phyloP scores from a whole-genome alignment of 1,140 invertebrate genomes.

The Ceratosolen fusciceps region DNA sequence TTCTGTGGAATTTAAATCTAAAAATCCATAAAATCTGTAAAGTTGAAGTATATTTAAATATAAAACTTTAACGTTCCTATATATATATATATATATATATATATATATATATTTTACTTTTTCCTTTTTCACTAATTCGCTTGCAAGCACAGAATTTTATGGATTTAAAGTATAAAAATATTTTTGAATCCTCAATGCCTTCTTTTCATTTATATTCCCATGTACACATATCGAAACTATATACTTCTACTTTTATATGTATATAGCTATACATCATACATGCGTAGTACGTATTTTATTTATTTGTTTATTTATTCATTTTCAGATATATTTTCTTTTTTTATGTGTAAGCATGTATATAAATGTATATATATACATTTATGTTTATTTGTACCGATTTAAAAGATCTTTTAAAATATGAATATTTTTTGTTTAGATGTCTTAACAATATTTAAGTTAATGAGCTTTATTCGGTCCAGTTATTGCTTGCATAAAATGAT shows the following conservation, averaged over 20 bases:
- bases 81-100: not conserved
- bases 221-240: not conserved
- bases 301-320: no score
- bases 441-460: slow-evolving; percentile 19
- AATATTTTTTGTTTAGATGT: slow-evolving; percentile 14
- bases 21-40: not conserved
- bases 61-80: not conserved
- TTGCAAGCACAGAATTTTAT: not conserved
- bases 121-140: not conserved
- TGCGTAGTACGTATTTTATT: no score
- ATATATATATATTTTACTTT: no score
- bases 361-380: not conserved
- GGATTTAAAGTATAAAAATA: not conserved
- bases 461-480: not conserved
- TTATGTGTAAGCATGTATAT: no score
- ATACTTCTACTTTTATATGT: no score
- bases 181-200: slow-evolving; percentile 31
- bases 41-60: not conserved
- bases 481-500: slow-evolving; percentile 23
- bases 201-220: slow-evolving; percentile 3
- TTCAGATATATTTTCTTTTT: no score
- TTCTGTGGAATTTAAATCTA: not conserved
- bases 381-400: not conserved
- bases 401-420: slow-evolving; percentile 26
- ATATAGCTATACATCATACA: no score